Base-by-base conservation (phyloP, 2,797 vertebrate genomes). In the Arctocebus calabarensis region DNA sequence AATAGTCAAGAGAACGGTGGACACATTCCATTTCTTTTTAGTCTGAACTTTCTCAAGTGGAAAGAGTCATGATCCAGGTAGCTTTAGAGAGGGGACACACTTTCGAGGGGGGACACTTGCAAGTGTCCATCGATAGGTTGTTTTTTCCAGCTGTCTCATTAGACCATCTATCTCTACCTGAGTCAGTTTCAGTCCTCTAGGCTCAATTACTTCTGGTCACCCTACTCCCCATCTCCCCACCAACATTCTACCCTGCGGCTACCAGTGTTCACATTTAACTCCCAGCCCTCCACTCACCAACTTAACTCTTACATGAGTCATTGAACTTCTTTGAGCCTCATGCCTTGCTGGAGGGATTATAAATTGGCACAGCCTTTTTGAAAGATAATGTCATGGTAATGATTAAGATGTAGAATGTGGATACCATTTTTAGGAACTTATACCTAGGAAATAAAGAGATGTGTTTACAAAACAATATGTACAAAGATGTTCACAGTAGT, bases 291-390 rank as follows among this genome's bases (percentile, higher is more conserved):
- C 29, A 13, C 52, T 52, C 64, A 64, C 7, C 10, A 22, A 16
- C 66, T 94, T 96, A 95, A 71, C 88, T 94, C 92, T 92, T 55
- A 87, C 88, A 16, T 27, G 12, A 90, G 88, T 86, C 85, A 25
- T 45, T 91, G 85, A 95, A 90, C 91, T 62, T 92, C 32, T 84
- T 68, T 57, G 70, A 75, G 52, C 91, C 37, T 86, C 52, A 2
- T 19, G 79, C 84, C 79, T 91, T 29, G 66, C 94, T 83, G 77
- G 88, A 84, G 86, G 74, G 77, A 91, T 78, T 91, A 71, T 84
- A 92, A 96, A 96, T 89, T 88, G 90, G 92, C 75, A 94, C 71
- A 37, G 43, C 55, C 86, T 91, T 92, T 95, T 48, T 19, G 3
- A 66, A 87, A 94, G 64, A 74, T 66, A 71, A 79, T 95, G 90